These are phyloP conservation scores for Drosophila sordidapex DNA, from an alignment of 2,888 invertebrate species.

Conservation along the genomic window DNA sequence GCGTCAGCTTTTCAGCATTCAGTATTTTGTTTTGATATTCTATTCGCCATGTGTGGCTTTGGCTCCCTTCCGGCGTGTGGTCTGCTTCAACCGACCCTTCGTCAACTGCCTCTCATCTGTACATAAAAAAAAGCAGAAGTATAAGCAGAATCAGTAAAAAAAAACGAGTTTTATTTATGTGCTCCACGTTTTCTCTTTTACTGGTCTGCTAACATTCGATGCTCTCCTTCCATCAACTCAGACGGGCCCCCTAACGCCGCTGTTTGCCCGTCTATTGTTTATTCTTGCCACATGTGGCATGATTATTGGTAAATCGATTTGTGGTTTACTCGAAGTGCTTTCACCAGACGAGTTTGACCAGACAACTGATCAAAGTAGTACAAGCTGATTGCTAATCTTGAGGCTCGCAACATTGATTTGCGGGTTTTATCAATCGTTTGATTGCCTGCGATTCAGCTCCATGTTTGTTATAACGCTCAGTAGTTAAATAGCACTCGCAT, in stretches of 20 bases:
- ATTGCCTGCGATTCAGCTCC: slow-evolving; percentile 9
- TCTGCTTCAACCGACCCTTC: slow-evolving; percentile 24
- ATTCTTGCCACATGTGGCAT: slow-evolving; percentile 53
- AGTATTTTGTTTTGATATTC: slow-evolving; percentile 3
- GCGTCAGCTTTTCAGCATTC: slow-evolving; percentile 14
- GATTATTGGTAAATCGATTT: slow-evolving; percentile 25
- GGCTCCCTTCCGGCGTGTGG: slow-evolving; percentile 32
- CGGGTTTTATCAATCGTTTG: slow-evolving; percentile 31
- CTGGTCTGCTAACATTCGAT: slow-evolving; percentile 15
- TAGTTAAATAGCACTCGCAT: background rate
- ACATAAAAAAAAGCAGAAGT: background rate
- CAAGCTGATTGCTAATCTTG: slow-evolving; percentile 26
- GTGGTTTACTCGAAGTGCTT: slow-evolving; percentile 21
- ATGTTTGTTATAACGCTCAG: background rate
- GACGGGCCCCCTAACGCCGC: slow-evolving; percentile 23
- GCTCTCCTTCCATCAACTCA: background rate
- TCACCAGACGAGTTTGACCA: slow-evolving; percentile 43
- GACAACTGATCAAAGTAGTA: slow-evolving; percentile 11
- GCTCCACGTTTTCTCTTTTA: slow-evolving; percentile 52
- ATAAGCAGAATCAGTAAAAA: background rate
- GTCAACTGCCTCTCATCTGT: slow-evolving; percentile 23
- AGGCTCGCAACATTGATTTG: slow-evolving; percentile 4
- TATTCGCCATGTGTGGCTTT: slow-evolving; percentile 43
- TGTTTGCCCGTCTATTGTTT: background rate
- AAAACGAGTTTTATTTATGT: slow-evolving; percentile 42